Evolutionary conservation across 2,113 vertebrate genomes (phyloP).

Genomic region (Antechinus stuartii): DNA sequence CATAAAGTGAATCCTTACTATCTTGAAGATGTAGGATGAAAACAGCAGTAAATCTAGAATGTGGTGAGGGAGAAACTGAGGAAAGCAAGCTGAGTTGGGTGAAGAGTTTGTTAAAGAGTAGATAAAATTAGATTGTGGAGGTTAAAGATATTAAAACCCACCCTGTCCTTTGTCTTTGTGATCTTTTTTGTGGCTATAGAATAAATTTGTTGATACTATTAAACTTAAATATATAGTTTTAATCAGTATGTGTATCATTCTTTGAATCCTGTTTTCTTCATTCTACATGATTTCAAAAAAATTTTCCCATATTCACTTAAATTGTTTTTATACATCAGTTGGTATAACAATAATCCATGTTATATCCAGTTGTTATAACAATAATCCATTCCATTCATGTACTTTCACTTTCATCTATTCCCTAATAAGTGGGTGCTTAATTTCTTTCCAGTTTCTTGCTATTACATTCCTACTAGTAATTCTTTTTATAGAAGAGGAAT

Average conservation of each 20-base stretch:
- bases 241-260: not conserved
- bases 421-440: not conserved
- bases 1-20: not conserved
- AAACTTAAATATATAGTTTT: not conserved
- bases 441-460: not conserved
- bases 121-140: not conserved
- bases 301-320: not conserved
- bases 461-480: not conserved
- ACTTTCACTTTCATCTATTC: not conserved
- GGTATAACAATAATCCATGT: not conserved
- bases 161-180: not conserved
- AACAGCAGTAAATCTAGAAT: slow-evolving; percentile 12
- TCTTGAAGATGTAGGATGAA: not conserved
- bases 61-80: not conserved
- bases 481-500: not conserved
- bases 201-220: not conserved
- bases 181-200: not conserved
- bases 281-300: not conserved
- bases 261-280: not conserved
- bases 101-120: not conserved
- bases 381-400: not conserved
- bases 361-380: not conserved
- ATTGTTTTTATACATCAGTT: not conserved
- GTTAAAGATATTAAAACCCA: not conserved
- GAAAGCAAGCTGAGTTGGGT: slow-evolving; percentile 3